Evolutionary conservation across 2,113 vertebrate species (phyloP).

Genomic region (Amphiprion percula): DNA sequence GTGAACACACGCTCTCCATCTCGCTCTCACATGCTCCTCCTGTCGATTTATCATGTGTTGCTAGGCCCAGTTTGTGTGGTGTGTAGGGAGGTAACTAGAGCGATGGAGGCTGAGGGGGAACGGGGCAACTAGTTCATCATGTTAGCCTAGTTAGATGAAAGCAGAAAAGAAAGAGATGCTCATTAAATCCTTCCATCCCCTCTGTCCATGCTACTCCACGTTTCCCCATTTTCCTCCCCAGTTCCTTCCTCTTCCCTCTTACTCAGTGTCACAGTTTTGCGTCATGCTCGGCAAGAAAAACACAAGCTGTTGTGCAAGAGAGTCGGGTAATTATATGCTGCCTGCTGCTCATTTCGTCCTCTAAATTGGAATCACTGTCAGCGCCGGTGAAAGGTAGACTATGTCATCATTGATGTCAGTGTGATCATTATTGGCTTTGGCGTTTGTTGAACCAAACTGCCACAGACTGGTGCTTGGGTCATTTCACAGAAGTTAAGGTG

Average conservation of each 20-base stretch:
- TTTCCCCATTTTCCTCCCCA: constrained; percentile 34
- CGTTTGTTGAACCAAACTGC: not conserved
- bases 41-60: constrained; percentile 69
- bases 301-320: not conserved
- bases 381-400: constrained; percentile 2
- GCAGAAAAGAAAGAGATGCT: constrained; percentile 39
- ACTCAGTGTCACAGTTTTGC: constrained; percentile 49
- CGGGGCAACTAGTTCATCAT: constrained; percentile 81
- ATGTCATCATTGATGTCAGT: not conserved
- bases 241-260: constrained; percentile 20
- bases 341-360: constrained; percentile 24
- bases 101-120: constrained; percentile 62
- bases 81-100: constrained; percentile 68
- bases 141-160: constrained; percentile 84
- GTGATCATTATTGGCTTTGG: constrained; percentile 15
- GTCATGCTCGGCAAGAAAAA: constrained; percentile 38
- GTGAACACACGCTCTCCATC: constrained; percentile 10
- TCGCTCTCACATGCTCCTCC: constrained; percentile 25
- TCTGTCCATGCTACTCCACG: constrained; percentile 12
- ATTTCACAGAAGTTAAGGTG: not conserved
- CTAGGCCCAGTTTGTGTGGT: constrained; percentile 51
- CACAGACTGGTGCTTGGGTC: not conserved
- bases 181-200: constrained; percentile 64
- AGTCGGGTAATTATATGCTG: constrained; percentile 18
- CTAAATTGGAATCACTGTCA: constrained; percentile 32